Percentiles rank a stretch among this genome's conserved stretches.
Conservation (phyloP, 2,797 vertebrate species). For the Phyllotis vaccarum region DNA sequence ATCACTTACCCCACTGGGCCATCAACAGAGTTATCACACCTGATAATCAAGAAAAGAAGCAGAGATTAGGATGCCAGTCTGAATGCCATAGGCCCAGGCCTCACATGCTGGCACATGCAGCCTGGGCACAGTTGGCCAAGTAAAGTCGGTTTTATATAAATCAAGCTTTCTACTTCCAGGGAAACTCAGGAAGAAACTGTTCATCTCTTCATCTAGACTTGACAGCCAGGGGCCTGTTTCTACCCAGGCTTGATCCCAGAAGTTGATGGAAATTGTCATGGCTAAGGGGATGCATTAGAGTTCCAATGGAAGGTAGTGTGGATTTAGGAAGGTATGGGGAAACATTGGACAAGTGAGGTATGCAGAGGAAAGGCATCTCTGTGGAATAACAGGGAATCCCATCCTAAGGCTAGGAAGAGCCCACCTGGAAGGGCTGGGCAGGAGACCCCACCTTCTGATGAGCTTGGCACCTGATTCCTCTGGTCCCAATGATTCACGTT, state of each 20-base stretch:
- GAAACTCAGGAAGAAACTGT: background rate
- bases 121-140: background rate
- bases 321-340: background rate
- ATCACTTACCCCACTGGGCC: slow-evolving; percentile 88
- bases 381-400: background rate
- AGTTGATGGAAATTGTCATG: background rate
- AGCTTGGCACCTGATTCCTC: background rate
- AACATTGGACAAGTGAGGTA: background rate
- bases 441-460: background rate
- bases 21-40: slow-evolving; percentile 87
- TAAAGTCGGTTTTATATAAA: background rate
- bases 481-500: background rate
- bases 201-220: background rate
- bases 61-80: background rate
- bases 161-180: background rate
- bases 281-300: too few relatives aligned
- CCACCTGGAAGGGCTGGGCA: background rate
- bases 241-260: background rate
- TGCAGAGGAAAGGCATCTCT: background rate
- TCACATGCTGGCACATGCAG: fast-evolving
- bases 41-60: slow-evolving; percentile 74
- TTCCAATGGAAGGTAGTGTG: background rate
- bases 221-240: background rate
- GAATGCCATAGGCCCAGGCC: background rate
- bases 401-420: background rate